These are phyloP conservation scores for Danio jaintianensis DNA, from an alignment of 2,797 vertebrate genomes.

Conservation along the genomic window DNA sequence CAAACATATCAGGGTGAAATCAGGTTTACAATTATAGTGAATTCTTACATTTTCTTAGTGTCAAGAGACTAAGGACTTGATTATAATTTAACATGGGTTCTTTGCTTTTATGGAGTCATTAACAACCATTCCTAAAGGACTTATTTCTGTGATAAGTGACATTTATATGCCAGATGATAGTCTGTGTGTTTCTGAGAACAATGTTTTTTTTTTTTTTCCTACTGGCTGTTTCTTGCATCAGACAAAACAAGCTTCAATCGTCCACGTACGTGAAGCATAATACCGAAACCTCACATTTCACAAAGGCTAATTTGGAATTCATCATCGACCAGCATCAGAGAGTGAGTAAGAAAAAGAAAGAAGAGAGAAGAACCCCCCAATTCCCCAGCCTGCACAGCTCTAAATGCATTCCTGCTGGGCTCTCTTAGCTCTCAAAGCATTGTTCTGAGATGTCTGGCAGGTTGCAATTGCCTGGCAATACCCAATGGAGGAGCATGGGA, in stretches of 20 bases:
- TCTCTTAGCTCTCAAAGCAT: conserved; percentile 46
- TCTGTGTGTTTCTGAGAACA: conserved; percentile 8
- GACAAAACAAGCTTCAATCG: conserved; percentile 23
- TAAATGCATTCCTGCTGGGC: conserved; percentile 46
- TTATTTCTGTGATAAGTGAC: background rate
- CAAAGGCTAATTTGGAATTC: conserved; percentile 35
- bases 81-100: conserved; percentile 1
- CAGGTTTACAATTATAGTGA: background rate
- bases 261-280: conserved; percentile 27
- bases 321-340: conserved; percentile 30
- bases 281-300: conserved; percentile 48
- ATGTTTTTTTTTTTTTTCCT: background rate
- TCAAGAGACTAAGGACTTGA: background rate
- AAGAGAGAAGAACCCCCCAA: conserved; percentile 33
- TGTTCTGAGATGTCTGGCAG: conserved; percentile 49
- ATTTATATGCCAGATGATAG: conserved; percentile 14
- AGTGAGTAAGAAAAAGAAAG: conserved; percentile 2
- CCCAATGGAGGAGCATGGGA: conserved; percentile 8
- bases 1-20: background rate
- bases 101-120: conserved; percentile 6
- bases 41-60: background rate
- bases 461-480: conserved; percentile 46
- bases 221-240: conserved; percentile 38
- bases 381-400: conserved; percentile 41
- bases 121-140: background rate